These are phyloP conservation scores for Leiothrix lutea DNA, from an alignment of 2,113 vertebrate species.

Conservation along the genomic window DNA sequence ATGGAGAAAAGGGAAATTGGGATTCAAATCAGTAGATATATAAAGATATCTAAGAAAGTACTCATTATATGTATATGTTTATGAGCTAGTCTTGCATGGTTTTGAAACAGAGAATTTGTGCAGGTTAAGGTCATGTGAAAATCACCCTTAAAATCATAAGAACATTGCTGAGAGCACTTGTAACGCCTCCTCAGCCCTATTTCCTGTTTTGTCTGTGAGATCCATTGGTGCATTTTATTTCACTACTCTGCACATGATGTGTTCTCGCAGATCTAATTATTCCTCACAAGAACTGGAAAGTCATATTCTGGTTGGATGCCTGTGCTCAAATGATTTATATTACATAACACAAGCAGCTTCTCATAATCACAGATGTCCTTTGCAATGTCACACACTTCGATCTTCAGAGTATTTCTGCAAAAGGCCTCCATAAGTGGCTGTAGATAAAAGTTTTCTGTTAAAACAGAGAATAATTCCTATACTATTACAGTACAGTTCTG, in stretches of 20 bases:
- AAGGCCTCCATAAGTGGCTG: background rate
- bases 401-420: background rate
- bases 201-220: background rate
- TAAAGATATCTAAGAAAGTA: constrained; percentile 45
- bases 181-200: background rate
- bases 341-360: background rate
- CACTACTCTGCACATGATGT: background rate
- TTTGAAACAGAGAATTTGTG: background rate
- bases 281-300: constrained; percentile 7
- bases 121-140: background rate
- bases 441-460: background rate
- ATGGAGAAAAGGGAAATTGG: constrained; percentile 8
- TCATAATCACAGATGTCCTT: constrained; percentile 1
- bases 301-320: constrained; percentile 21
- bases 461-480: background rate
- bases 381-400: background rate
- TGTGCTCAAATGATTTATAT: background rate
- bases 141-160: background rate
- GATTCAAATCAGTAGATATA: constrained; percentile 32
- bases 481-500: background rate
- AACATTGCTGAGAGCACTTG: background rate
- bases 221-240: background rate
- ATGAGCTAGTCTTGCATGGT: background rate
- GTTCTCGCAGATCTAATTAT: background rate
- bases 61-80: background rate